Percentiles rank a stretch among this genome's conserved stretches.
Conservation (phyloP, 2,797 vertebrate species). For the Morus bassanus region DNA sequence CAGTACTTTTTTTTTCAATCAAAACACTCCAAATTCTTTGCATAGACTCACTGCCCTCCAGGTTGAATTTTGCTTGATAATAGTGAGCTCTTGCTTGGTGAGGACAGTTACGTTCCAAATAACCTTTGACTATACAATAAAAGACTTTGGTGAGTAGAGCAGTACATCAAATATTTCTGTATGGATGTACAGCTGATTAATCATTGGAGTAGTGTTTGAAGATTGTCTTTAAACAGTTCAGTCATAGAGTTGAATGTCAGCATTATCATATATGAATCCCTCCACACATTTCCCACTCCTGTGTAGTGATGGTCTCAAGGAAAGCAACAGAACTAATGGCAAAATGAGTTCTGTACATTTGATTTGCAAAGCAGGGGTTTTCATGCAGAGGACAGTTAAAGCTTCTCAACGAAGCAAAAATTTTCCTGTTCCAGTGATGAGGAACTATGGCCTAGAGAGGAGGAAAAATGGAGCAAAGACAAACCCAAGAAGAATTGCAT, state of each 20-base stretch:
- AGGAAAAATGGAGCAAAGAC: neutral
- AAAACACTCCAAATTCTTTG: neutral
- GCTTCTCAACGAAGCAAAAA: neutral
- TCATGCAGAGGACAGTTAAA: neutral
- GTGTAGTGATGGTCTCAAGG: neutral
- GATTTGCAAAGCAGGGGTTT: neutral
- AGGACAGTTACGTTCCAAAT: neutral
- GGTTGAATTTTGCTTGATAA: neutral
- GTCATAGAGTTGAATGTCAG: conserved; percentile 10
- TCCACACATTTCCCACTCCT: neutral
- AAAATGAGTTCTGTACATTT: neutral
- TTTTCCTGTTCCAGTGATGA: neutral
- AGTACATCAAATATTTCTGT: conserved; percentile 31
- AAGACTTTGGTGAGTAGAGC: neutral
- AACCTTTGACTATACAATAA: neutral
- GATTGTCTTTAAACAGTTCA: conserved; percentile 15
- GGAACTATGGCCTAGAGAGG: neutral
- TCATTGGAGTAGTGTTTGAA: conserved; percentile 3
- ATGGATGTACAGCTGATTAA: conserved; percentile 15
- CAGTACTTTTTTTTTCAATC: neutral
- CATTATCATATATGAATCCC: conserved; percentile 14
- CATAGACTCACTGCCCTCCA: neutral
- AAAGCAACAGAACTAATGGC: neutral
- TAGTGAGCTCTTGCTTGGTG: neutral
- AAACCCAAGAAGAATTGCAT: neutral